These are phyloP conservation scores for Torymus tubicola DNA, from an alignment of 2,888 invertebrate genomes.

Conservation along the genomic window DNA sequence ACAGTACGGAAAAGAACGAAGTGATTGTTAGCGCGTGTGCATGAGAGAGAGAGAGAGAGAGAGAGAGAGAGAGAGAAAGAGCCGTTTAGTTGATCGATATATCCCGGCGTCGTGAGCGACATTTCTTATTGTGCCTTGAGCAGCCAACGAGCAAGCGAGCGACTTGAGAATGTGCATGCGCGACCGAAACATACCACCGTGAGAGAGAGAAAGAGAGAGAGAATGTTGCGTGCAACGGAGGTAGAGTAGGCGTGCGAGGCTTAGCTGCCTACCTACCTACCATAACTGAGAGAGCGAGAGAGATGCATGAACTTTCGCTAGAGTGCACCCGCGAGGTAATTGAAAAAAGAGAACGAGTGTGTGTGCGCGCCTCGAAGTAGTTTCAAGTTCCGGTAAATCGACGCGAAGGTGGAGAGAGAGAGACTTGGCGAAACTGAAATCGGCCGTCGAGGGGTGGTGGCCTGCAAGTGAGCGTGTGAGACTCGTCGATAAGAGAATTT, in stretches of 20 bases:
- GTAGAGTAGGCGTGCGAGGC: too few relatives aligned
- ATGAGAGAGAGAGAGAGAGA: not conserved
- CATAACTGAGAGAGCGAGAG: too few relatives aligned
- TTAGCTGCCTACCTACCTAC: too few relatives aligned
- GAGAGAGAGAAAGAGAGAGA: too few relatives aligned
- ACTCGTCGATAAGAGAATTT: too few relatives aligned
- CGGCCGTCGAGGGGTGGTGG: too few relatives aligned
- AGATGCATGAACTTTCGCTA: slow-evolving; percentile 25
- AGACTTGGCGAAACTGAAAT: not conserved
- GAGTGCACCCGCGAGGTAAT: slow-evolving; percentile 8
- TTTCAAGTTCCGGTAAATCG: not conserved
- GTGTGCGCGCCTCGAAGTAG: not conserved
- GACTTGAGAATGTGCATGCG: too few relatives aligned
- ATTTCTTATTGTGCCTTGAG: slow-evolving; percentile 28
- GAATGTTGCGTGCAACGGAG: too few relatives aligned
- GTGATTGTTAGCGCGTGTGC: slow-evolving; percentile 37
- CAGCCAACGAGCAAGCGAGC: too few relatives aligned
- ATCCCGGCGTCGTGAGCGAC: not conserved
- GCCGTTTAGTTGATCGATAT: slow-evolving; percentile 43
- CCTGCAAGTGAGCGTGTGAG: too few relatives aligned
- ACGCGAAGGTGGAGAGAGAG: not conserved
- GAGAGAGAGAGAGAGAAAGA: slow-evolving; percentile 6
- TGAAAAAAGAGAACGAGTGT: slow-evolving; percentile 21
- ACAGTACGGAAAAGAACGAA: slow-evolving; percentile 45
- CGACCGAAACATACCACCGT: too few relatives aligned